Base-by-base conservation (phyloP, 2,888 invertebrate species). In the Andrena marginata region DNA sequence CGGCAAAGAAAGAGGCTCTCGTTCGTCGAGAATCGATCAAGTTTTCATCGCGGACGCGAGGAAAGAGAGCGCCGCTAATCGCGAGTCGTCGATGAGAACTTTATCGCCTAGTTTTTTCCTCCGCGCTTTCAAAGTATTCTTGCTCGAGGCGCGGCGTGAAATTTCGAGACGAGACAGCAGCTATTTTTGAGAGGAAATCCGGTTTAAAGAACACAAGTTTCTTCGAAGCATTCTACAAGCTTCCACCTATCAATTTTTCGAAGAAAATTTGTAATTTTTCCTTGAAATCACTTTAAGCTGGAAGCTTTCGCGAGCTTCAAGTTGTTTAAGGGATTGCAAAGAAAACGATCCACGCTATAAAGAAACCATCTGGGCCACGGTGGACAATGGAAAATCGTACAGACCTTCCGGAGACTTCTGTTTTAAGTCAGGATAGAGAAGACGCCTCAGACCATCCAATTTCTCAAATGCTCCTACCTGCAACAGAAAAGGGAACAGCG, bases 31-130 rank as follows among this genome's bases (percentile, higher is more conserved):
- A 20, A 79, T 82, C 81, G 49, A 87, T 87, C 63, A 85, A 85
- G 59, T 74, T 87, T 79, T 87, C 87, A 77, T 81, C 87, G 72
- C 56, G 67, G 1, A 67, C 60, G 62, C 13, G 7, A 7, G 35
- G 49, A 63, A 51, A 48, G 65, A 59, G 33, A 71, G 70, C 51
- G 72, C 16, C 69, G 56, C 72, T 86, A 77, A 86, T 82, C 78
- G 42, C 69, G 62, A 54, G 16, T 13, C 35, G 20, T 7, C 42
- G 86, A 75, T 77, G 86, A 86, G 59, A 80, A 76, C 60, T 82
- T 82, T 70, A 84, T 62, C 56, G 60, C 35, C 23, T 5, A 16
- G 49, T 73, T 59, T 73, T 35, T 51, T 29, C 16, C 26, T 42
- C 29, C 29, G 10, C 42, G 7, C 54, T 5, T 1, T 10, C 10